Evolutionary conservation across 2,113 vertebrate species (phyloP).

Genomic region (Genyomyrus donnyi): DNA sequence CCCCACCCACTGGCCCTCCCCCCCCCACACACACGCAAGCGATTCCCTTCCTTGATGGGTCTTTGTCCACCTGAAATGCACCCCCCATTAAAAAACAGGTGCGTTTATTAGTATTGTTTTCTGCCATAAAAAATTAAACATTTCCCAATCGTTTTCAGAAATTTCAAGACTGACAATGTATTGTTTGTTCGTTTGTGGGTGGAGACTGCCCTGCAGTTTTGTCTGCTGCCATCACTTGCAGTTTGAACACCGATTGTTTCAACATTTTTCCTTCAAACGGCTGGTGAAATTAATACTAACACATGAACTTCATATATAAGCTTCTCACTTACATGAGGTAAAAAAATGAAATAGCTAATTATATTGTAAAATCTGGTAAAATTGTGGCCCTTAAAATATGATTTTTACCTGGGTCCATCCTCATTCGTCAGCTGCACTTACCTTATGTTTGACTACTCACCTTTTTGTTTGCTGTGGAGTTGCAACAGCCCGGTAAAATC

Average conservation of each 20-base stretch:
- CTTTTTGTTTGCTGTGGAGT: not conserved
- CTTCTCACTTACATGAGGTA: not conserved
- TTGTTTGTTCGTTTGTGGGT: not conserved
- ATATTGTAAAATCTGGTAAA: not conserved
- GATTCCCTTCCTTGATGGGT: not conserved
- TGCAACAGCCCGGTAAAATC: not conserved
- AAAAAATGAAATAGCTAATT: not conserved
- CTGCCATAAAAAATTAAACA: not conserved
- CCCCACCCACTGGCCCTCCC: not conserved
- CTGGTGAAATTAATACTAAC: not conserved
- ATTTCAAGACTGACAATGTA: not conserved
- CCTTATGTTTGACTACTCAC: not conserved
- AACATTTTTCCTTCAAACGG: not conserved
- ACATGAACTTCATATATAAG: not conserved
- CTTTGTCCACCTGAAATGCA: not conserved
- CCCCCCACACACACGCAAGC: not conserved
- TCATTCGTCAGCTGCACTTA: not conserved
- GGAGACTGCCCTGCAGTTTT: not conserved
- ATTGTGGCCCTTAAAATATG: not conserved
- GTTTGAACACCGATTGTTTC: not conserved
- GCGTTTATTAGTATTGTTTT: not conserved
- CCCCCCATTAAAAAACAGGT: not conserved
- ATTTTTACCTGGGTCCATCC: not conserved
- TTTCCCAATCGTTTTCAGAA: not conserved
- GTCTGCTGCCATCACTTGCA: not conserved